Conservation (phyloP, 64 coral and sea anemone species). For the Porites lutea region DNA sequence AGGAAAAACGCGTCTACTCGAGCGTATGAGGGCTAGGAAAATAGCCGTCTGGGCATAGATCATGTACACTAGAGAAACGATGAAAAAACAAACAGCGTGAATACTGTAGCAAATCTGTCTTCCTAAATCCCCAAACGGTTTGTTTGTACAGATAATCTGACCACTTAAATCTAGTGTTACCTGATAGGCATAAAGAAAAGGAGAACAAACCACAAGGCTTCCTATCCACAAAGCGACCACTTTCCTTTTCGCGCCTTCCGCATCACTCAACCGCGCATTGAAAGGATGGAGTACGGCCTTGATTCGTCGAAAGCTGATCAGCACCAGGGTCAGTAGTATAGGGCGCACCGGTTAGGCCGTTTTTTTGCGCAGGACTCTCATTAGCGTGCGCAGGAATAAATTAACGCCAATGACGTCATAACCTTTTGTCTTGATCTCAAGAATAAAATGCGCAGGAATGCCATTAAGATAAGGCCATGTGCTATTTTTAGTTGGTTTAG, state of each 20-base stretch:
- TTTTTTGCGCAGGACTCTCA: no score
- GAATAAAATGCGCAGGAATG: no score
- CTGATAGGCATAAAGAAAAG: constrained; percentile 48
- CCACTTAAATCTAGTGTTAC: neutral
- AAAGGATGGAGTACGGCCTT: constrained; percentile 37
- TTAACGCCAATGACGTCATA: no score
- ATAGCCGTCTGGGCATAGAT: constrained; percentile 48
- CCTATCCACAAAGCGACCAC: neutral
- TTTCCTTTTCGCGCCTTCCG: neutral
- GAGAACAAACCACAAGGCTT: constrained; percentile 17
- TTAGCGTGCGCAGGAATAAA: no score
- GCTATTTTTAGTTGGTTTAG: no score
- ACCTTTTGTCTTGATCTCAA: no score
- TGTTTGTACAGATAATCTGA: constrained; percentile 26
- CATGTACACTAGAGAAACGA: neutral
- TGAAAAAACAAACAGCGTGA: constrained; percentile 39
- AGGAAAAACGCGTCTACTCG: neutral
- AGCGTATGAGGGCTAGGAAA: constrained; percentile 15
- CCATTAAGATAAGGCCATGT: no score
- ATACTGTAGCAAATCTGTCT: constrained; percentile 51
- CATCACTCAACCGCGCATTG: neutral
- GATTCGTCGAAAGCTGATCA: constrained; percentile 35
- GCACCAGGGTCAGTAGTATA: constrained; percentile 36
- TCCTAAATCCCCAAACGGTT: constrained; percentile 18
- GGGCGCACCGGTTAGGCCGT: no score